Conservation (phyloP, 2,797 vertebrate species). For the Mus caroli region DNA sequence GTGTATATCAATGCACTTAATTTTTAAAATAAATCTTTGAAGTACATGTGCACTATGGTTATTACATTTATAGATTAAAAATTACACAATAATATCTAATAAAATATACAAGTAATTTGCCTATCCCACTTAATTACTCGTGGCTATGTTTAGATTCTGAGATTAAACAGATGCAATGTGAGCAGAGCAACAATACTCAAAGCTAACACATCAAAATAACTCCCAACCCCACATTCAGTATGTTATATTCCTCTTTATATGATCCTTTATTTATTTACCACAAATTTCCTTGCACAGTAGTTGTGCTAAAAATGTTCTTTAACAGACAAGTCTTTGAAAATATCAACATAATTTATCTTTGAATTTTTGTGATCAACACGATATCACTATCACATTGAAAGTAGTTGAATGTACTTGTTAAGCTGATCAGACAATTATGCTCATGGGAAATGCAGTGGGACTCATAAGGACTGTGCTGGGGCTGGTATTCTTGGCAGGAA, state of each 20-base stretch:
- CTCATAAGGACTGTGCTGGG: neutral
- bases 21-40: conserved; percentile 45
- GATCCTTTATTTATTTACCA: neutral
- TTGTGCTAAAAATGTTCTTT: neutral
- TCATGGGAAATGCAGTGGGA: neutral
- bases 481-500: neutral
- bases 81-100: conserved; percentile 7
- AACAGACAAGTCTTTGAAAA: neutral
- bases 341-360: neutral
- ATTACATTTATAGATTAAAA: neutral
- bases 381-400: neutral
- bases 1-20: conserved; percentile 42
- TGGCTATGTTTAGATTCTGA: neutral
- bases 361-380: neutral
- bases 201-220: neutral
- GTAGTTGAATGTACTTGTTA: neutral
- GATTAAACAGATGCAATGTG: neutral
- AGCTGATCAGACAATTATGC: neutral
- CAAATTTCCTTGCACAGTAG: neutral
- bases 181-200: neutral
- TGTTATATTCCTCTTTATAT: neutral
- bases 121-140: neutral
- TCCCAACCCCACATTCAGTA: neutral
- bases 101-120: conserved; percentile 26
- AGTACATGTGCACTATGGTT: neutral